phyloP scores from a whole-genome alignment of 2,797 vertebrate genomes.

The Pygocentrus nattereri region DNA sequence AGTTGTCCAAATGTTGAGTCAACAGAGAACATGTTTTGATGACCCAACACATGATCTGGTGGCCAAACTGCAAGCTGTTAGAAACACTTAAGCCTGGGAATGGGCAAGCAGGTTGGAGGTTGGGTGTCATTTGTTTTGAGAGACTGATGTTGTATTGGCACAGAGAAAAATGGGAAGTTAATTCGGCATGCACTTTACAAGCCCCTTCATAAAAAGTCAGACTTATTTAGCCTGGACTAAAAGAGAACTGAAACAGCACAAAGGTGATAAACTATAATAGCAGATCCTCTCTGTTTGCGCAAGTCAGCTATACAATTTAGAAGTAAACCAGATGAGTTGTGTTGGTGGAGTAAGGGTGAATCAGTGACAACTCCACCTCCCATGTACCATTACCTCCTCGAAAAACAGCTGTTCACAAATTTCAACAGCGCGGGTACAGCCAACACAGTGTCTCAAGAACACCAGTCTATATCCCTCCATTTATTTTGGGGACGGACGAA shows the following conservation, averaged over 20 bases:
- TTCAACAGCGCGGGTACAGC: conserved; percentile 17
- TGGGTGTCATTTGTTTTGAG: background rate
- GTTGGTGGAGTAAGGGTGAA: background rate
- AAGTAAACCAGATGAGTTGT: background rate
- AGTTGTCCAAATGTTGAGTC: conserved; percentile 20
- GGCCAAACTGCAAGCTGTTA: conserved; percentile 6
- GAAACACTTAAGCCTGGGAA: background rate
- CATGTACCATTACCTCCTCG: background rate
- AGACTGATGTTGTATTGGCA: conserved; percentile 19
- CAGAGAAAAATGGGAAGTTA: background rate
- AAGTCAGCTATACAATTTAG: background rate
- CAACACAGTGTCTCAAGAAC: conserved; percentile 54
- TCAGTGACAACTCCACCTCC: conserved; percentile 3
- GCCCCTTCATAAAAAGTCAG: conserved; percentile 20
- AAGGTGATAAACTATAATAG: background rate
- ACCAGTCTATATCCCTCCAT: conserved; percentile 27
- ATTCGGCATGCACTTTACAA: background rate
- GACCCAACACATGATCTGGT: conserved; percentile 29
- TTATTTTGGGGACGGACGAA: conserved; percentile 61
- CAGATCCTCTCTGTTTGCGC: background rate
- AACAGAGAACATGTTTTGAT: conserved; percentile 46
- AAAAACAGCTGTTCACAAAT: conserved; percentile 49
- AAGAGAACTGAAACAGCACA: background rate
- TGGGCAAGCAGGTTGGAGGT: background rate
- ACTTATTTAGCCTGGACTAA: background rate